These are phyloP conservation scores for Temnothorax longispinosus DNA, from an alignment of 1,140 invertebrate species.

Conservation along the genomic window DNA sequence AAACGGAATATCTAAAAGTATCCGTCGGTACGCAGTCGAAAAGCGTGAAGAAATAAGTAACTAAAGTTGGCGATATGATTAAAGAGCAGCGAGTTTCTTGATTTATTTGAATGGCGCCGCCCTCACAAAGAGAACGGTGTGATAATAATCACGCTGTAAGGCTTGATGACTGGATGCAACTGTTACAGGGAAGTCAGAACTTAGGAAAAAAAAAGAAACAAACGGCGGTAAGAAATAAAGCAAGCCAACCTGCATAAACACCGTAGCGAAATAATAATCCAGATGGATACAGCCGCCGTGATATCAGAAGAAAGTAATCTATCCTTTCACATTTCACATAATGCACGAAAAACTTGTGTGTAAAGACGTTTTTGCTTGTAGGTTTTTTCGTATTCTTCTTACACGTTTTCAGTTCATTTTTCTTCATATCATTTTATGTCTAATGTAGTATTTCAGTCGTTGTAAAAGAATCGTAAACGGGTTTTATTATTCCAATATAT, in stretches of 20 bases:
- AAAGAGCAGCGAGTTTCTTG: constrained; percentile 27
- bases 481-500: neutral
- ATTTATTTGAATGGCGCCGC: constrained; percentile 49
- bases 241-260: constrained; percentile 39
- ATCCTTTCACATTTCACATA: neutral
- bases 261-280: constrained; percentile 49
- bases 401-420: neutral
- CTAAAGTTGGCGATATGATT: constrained; percentile 41
- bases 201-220: constrained; percentile 42
- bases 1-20: neutral
- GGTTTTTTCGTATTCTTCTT: neutral
- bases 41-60: constrained; percentile 32
- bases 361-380: neutral
- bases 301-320: constrained; percentile 7
- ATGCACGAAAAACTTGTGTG: constrained; percentile 16
- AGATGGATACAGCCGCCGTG: constrained; percentile 31
- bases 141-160: constrained; percentile 55
- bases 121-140: constrained; percentile 41
- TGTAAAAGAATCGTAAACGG: neutral
- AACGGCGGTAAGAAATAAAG: constrained; percentile 42
- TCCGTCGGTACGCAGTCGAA: neutral
- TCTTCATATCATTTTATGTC: neutral
- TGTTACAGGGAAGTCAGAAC: constrained; percentile 37
- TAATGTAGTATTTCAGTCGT: neutral
- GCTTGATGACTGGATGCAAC: constrained; percentile 54